Base-by-base conservation (phyloP, 2,888 invertebrate genomes). In the Drepanosiphum platanoidis region DNA sequence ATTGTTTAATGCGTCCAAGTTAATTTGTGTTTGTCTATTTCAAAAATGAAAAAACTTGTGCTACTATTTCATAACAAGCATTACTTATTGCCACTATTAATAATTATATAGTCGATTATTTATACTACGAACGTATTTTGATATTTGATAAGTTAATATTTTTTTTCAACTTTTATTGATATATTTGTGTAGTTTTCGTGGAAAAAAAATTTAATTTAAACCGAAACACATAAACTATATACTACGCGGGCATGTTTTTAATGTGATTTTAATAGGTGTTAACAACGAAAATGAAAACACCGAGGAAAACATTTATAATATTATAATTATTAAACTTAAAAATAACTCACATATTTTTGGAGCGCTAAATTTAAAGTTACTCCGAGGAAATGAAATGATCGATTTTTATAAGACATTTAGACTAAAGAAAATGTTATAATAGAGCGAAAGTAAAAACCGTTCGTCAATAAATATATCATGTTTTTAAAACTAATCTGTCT, bases 91-190 rank as follows among this genome's bases (percentile, higher is more conserved):
- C 22, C 1, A 22, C 9, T 2, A 61, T 61, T 5, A 22, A 61
- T 27, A 61, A 8, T 27, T n/a, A 61, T 61, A 61, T n/a, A 8
- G 9, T 52, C 7, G 22, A n/a, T 61, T 61, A 70, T 68, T 34
- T 70, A 71, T 39, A 42, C 39, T 36, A 27, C n/a, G 5, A 42
- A 39, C 5, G 9, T 72, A 18, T 42, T 27, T 9, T n/a, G 68
- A 30, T 42, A 71, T 42, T 30, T 42, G 18, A 42, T 72, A 30
- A 72, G 42, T 72, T 42, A 42, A 42, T 42, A 72, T 71, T 71
- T 30, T 27, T n/a, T n/a, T n/a, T n/a, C n/a, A n/a, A 42, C 3
- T 15, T 0, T 27, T 3, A 71, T 71, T 27, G 15, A 42, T 61
- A 11, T 34, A 42, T 72, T 30, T 72, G 42, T 72, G 27, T 70